These are phyloP conservation scores for Syndactyla subalaris DNA, from an alignment of 2,797 vertebrate species.

Conservation along the genomic window DNA sequence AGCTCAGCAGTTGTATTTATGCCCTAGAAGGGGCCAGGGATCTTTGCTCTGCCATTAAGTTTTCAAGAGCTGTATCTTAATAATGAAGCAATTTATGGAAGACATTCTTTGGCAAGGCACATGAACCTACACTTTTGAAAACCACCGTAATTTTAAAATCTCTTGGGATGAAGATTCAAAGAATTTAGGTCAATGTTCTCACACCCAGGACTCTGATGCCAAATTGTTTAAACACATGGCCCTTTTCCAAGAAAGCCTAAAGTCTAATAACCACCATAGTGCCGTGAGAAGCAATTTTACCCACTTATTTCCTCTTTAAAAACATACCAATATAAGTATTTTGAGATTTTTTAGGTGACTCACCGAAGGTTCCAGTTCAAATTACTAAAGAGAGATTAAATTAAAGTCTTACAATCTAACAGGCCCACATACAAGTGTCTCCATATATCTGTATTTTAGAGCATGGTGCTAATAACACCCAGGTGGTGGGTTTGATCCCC, in stretches of 20 bases:
- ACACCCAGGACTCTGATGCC: not conserved
- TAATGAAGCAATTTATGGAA: not conserved
- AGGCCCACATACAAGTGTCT: not conserved
- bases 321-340: not conserved
- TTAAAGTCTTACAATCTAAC: not conserved
- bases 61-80: not conserved
- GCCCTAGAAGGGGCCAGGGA: not conserved
- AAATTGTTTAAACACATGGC: not conserved
- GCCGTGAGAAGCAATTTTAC: not conserved
- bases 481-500: too few relatives aligned
- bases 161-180: not conserved
- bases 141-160: not conserved
- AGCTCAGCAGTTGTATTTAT: not conserved
- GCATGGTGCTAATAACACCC: too few relatives aligned
- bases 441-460: too few relatives aligned
- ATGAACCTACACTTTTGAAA: not conserved
- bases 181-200: not conserved
- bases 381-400: not conserved
- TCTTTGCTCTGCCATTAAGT: not conserved
- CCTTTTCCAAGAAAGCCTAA: not conserved
- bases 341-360: not conserved
- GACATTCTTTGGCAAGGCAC: not conserved
- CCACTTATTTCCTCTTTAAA: not conserved
- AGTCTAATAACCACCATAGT: not conserved
- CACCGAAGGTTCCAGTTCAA: not conserved